Conservation (phyloP, 2,113 vertebrate genomes). For the Brachionichthys hirsutus region DNA sequence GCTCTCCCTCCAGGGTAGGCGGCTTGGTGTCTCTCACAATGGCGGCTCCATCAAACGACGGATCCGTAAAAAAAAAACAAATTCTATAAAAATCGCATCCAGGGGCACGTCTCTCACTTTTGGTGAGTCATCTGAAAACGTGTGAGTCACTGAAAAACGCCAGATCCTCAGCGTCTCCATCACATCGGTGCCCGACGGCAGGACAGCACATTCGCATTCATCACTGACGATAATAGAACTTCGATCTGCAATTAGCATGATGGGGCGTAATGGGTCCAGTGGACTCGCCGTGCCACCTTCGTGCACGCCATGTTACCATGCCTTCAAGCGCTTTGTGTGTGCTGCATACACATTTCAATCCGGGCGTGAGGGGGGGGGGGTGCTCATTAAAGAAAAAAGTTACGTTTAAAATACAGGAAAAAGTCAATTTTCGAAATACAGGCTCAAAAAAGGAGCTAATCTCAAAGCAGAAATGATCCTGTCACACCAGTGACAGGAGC, state of each 20-base stretch:
- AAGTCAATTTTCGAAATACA: no score
- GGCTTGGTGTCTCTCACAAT: constrained; percentile 48
- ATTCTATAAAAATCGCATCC: constrained; percentile 9
- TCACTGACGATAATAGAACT: constrained; percentile 55
- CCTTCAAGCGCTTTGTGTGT: constrained; percentile 21
- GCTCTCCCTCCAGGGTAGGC: constrained; percentile 16
- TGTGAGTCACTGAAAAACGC: constrained; percentile 14
- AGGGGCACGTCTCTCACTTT: constrained; percentile 6
- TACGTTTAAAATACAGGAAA: neutral
- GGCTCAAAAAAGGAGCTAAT: no score
- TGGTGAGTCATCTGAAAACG: constrained; percentile 49
- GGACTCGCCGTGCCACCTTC: constrained; percentile 60
- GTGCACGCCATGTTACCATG: constrained; percentile 21
- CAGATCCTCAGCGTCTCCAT: neutral
- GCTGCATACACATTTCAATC: constrained; percentile 10
- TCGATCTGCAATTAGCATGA: constrained; percentile 65
- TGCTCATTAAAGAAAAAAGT: neutral
- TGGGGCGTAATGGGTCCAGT: constrained; percentile 57
- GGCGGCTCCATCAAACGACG: constrained; percentile 40
- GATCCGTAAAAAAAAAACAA: neutral
- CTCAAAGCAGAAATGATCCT: no score
- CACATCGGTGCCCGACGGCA: constrained; percentile 22
- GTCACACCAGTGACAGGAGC: no score
- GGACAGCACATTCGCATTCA: constrained; percentile 48
- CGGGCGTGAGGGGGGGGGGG: neutral